These are phyloP conservation scores for Oxyura jamaicensis DNA, from an alignment of 2,113 vertebrate genomes.

Conservation along the genomic window DNA sequence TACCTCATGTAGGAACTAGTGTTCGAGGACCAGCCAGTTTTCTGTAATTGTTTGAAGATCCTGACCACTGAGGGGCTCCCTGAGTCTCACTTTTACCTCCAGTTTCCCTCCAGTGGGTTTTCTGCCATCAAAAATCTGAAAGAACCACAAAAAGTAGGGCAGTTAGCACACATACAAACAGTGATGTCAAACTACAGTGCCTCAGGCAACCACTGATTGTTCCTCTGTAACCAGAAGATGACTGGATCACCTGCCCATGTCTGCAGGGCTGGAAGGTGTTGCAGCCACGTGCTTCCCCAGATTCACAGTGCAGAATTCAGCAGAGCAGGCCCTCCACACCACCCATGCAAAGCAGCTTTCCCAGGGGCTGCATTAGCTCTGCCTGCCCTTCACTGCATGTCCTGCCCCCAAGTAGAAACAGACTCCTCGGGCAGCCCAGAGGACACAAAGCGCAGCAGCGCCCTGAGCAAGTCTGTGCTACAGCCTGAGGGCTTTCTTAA, in stretches of 20 bases:
- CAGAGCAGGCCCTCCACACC: neutral
- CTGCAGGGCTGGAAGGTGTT: neutral
- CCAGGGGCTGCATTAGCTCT: fast-evolving
- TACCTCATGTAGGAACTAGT: constrained; percentile 61
- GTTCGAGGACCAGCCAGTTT: constrained; percentile 92
- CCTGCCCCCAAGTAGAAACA: fast-evolving
- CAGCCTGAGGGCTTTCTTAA: neutral
- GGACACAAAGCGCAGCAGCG: fast-evolving
- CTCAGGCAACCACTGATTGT: neutral
- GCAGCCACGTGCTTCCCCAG: neutral
- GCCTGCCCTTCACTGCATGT: fast-evolving
- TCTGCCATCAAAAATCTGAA: constrained; percentile 92
- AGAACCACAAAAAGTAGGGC: neutral
- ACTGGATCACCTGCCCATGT: neutral
- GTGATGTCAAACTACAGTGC: fast-evolving
- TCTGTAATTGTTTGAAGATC: constrained; percentile 88
- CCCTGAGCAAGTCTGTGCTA: neutral
- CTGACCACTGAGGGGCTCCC: constrained; percentile 92
- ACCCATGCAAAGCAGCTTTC: fast-evolving
- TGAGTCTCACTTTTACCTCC: constrained; percentile 90
- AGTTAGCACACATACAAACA: fast-evolving
- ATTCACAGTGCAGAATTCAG: fast-evolving
- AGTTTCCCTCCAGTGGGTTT: constrained; percentile 93
- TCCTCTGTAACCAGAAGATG: fast-evolving
- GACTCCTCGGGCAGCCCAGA: neutral